These are phyloP conservation scores for Brachypodius melanocephalos DNA, from an alignment of 2,113 vertebrate species.

Conservation along the genomic window DNA sequence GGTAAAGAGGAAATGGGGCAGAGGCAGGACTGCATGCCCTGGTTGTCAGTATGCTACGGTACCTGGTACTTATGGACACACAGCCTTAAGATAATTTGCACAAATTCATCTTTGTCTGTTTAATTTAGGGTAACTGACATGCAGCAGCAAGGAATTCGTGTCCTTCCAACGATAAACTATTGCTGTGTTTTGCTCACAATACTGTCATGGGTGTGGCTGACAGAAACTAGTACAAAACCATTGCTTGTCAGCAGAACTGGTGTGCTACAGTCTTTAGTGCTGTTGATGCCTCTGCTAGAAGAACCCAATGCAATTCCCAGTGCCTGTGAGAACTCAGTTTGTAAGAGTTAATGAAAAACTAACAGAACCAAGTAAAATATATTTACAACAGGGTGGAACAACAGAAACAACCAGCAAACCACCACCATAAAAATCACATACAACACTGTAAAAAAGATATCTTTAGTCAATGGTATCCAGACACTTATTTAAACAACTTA, in stretches of 20 bases:
- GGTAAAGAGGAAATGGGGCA: background rate
- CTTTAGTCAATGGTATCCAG: background rate
- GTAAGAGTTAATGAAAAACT: background rate
- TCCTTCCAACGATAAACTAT: background rate
- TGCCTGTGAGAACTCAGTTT: background rate
- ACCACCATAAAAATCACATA: background rate
- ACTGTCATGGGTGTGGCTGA: background rate
- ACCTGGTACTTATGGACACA: fast-evolving
- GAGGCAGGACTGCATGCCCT: background rate
- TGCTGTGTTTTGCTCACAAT: background rate
- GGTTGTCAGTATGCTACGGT: background rate
- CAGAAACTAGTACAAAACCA: background rate
- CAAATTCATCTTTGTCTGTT: background rate
- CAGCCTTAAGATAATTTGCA: background rate
- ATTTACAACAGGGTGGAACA: background rate
- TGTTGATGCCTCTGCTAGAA: background rate
- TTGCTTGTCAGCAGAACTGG: background rate
- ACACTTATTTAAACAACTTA: background rate
- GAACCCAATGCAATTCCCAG: background rate
- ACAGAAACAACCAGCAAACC: background rate
- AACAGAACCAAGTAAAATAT: background rate
- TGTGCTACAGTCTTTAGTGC: background rate
- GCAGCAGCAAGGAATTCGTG: background rate
- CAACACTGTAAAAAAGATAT: background rate
- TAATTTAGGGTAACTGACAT: background rate